phyloP scores from a whole-genome alignment of 1,140 invertebrate genomes.

The Idris sp. region DNA sequence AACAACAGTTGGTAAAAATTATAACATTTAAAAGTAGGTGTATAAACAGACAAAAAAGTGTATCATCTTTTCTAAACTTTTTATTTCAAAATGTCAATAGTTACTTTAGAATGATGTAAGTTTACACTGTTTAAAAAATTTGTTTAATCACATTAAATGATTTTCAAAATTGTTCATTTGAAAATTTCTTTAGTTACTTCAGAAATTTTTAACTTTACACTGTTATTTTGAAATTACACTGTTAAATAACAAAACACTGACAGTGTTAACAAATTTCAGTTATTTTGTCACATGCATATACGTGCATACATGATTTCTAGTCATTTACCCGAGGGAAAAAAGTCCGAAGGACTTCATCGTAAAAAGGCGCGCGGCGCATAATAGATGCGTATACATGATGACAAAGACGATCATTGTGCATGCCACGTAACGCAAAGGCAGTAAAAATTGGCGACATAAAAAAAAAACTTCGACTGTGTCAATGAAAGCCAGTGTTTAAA shows the following conservation, averaged over 20 bases:
- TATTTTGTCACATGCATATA: constrained; percentile 29
- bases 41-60: no score
- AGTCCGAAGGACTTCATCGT: constrained; percentile 50
- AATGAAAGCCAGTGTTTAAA: constrained; percentile 35
- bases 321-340: constrained; percentile 36
- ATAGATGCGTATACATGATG: constrained; percentile 56
- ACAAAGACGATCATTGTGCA: constrained; percentile 62
- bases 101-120: no score
- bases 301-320: constrained; percentile 52
- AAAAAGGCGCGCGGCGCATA: constrained; percentile 54
- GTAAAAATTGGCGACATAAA: constrained; percentile 35
- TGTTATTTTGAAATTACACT: not conserved
- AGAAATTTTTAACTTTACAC: no score
- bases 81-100: no score
- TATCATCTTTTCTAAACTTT: no score
- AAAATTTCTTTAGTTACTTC: no score
- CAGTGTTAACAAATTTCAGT: constrained; percentile 9
- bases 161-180: no score
- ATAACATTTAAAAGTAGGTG: no score
- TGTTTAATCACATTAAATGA: no score
- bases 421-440: constrained; percentile 50
- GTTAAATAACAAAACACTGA: not conserved
- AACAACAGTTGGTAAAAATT: no score
- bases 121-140: no score
- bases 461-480: constrained; percentile 25